Evolutionary conservation across 2,113 vertebrate species (phyloP).

Genomic region (Megaceryle maxima): DNA sequence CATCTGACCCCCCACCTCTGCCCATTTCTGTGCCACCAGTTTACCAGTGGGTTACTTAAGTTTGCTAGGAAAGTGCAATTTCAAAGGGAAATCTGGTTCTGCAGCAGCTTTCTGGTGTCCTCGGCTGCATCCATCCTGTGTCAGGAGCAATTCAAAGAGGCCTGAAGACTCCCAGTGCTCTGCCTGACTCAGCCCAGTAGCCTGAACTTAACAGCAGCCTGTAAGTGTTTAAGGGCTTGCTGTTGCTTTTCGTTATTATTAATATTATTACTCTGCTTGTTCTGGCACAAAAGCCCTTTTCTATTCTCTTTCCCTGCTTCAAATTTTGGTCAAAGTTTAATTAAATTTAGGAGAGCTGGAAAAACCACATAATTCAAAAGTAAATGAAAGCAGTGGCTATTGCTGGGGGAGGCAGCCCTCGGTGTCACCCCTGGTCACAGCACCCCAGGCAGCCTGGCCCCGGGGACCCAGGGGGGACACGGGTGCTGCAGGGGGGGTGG

Average conservation of each 20-base stretch:
- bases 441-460: background rate
- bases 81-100: background rate
- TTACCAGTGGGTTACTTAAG: accelerated
- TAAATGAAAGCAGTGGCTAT: background rate
- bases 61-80: background rate
- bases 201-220: background rate
- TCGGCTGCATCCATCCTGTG: accelerated
- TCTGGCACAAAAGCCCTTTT: conserved; percentile 6
- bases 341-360: conserved; percentile 12
- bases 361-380: conserved; percentile 36
- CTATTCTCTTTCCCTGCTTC: background rate
- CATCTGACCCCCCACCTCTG: background rate
- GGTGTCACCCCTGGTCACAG: background rate
- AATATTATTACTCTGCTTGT: conserved; percentile 16
- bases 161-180: background rate
- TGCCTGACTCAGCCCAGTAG: background rate
- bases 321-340: conserved; percentile 55
- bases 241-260: conserved; percentile 11
- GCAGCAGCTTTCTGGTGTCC: background rate
- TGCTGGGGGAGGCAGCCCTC: background rate
- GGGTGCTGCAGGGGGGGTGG: background rate
- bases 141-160: background rate
- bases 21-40: background rate
- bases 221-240: background rate
- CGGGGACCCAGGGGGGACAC: background rate